A percentile compares a stretch with the other conserved stretches of the same genome.
Evolutionary conservation across 2,113 vertebrate genomes (phyloP).

Genomic region (Vulpes ferrilata): DNA sequence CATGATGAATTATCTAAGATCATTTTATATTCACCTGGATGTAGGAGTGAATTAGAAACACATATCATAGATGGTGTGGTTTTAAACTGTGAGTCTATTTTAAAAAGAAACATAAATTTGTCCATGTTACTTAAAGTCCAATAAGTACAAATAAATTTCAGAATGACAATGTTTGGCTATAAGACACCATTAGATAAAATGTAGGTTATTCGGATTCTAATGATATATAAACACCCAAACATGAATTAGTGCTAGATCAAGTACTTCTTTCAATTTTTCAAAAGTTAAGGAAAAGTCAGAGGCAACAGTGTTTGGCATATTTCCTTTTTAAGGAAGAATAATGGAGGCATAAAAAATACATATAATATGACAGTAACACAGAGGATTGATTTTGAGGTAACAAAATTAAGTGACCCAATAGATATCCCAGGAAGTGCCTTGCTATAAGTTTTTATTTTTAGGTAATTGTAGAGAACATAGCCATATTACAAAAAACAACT

Average conservation of each 20-base stretch:
- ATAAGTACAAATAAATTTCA: background rate
- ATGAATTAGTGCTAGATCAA: background rate
- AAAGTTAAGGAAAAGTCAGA: background rate
- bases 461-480: background rate
- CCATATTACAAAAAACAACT: background rate
- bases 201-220: background rate
- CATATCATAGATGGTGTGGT: background rate
- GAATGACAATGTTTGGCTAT: background rate
- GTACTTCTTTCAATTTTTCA: background rate
- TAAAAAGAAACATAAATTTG: background rate
- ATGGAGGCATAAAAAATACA: background rate
- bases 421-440: background rate
- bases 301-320: background rate
- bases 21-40: background rate
- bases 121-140: background rate
- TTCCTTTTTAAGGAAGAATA: background rate
- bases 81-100: background rate
- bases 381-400: background rate
- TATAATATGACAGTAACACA: background rate
- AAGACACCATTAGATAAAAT: background rate
- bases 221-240: background rate
- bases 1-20: background rate
- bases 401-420: background rate
- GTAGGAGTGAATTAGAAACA: background rate
- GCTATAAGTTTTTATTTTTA: background rate